phyloP scores from a whole-genome alignment of 2,888 invertebrate genomes.

The Agrochola circellaris region DNA sequence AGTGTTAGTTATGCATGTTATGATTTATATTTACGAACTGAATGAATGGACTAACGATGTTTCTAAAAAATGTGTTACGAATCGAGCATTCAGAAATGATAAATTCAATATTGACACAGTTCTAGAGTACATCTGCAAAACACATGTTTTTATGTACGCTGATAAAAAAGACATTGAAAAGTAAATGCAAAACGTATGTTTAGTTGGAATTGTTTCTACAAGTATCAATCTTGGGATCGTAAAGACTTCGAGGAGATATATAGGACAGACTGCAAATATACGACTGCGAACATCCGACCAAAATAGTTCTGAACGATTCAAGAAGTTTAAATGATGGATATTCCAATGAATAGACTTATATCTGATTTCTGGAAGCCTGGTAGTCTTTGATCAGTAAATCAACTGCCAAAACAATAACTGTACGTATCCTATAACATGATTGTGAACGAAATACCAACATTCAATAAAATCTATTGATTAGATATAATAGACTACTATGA shows the following conservation, averaged over 20 bases:
- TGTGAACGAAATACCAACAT: conserved; percentile 1
- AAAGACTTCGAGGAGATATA: conserved; percentile 57
- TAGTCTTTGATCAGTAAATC: conserved; percentile 29
- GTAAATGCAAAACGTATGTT: conserved; percentile 38
- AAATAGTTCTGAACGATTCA: conserved; percentile 50
- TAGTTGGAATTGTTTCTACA: conserved; percentile 50
- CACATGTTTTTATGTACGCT: conserved; percentile 16
- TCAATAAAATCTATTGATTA: conserved; percentile 2
- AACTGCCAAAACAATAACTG: conserved; percentile 7
- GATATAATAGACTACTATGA: not conserved
- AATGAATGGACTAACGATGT: conserved; percentile 28
- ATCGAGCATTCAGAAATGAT: conserved; percentile 10
- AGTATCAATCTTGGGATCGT: conserved; percentile 55
- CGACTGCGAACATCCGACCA: conserved; percentile 46
- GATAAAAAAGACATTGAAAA: conserved; percentile 22
- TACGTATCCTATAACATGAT: not conserved
- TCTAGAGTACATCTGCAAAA: conserved; percentile 10
- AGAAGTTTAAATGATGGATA: conserved; percentile 22
- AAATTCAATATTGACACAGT: conserved; percentile 40
- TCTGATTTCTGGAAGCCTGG: conserved; percentile 11
- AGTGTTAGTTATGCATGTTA: conserved; percentile 24
- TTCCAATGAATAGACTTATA: conserved; percentile 20
- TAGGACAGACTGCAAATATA: conserved; percentile 56
- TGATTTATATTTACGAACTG: conserved; percentile 51
- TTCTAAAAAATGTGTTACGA: conserved; percentile 19